Percentiles rank a stretch among this genome's conserved stretches.
Evolutionary conservation across 2,888 invertebrate species (phyloP).

Genomic region (Shargacucullia verbasci): DNA sequence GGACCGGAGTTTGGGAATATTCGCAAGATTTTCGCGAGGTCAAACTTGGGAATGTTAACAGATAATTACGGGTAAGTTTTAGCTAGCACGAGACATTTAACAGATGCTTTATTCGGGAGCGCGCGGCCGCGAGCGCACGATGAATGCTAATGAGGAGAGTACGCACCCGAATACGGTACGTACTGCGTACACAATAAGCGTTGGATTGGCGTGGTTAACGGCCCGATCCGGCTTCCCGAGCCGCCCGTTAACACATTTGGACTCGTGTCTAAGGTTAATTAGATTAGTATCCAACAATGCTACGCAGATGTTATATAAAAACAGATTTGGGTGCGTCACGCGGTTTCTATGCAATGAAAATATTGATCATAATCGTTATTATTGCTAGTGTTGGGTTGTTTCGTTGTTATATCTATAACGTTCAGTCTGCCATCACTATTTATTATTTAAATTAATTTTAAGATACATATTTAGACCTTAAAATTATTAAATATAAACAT

Average conservation of each 20-base stretch:
- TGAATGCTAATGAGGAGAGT: constrained; percentile 86
- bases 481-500: constrained; percentile 22
- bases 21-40: constrained; percentile 86
- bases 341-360: constrained; percentile 46
- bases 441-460: no score
- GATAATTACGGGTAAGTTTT: constrained; percentile 88
- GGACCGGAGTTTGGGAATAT: constrained; percentile 74
- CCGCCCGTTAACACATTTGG: constrained; percentile 87
- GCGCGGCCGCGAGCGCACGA: constrained; percentile 85
- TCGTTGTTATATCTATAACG: constrained; percentile 1
- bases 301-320: constrained; percentile 75
- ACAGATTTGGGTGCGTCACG: constrained; percentile 65
- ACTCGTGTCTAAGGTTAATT: constrained; percentile 88
- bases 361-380: constrained; percentile 29
- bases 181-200: constrained; percentile 67
- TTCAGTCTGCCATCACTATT: background rate
- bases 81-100: constrained; percentile 88
- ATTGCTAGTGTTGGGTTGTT: constrained; percentile 5
- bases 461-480: constrained; percentile 17
- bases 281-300: constrained; percentile 84
- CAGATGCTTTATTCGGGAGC: constrained; percentile 88
- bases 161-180: constrained; percentile 69
- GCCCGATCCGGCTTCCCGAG: constrained; percentile 70
- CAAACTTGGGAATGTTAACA: constrained; percentile 89
- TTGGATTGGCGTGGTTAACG: constrained; percentile 62